phyloP scores from a whole-genome alignment of 2,113 vertebrate genomes.

The Callaeas wilsoni region DNA sequence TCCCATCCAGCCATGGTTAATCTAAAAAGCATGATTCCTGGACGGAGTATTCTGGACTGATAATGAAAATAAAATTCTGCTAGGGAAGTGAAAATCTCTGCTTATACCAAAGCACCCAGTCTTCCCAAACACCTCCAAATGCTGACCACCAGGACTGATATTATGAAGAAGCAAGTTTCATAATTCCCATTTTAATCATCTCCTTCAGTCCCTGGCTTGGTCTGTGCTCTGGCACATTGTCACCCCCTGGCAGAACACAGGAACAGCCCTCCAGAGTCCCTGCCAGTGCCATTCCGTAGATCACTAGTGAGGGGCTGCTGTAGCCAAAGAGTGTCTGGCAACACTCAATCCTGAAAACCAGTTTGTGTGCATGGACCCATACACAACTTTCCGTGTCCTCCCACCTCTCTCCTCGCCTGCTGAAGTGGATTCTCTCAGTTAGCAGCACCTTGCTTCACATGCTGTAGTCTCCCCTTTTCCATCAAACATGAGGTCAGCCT shows the following conservation, averaged over 20 bases:
- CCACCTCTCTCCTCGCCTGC: not conserved
- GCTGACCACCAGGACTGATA: not conserved
- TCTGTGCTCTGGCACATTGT: slow-evolving; percentile 7
- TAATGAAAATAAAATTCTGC: not conserved
- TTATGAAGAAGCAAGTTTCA: not conserved
- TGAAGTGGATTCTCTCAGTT: not conserved
- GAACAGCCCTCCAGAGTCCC: not conserved
- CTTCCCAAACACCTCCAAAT: not conserved
- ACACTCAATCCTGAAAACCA: not conserved
- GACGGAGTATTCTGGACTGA: not conserved
- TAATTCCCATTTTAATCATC: slow-evolving; percentile 1
- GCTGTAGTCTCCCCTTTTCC: not conserved
- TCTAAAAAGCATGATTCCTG: not conserved
- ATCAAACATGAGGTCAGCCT: not conserved
- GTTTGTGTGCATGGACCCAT: not conserved
- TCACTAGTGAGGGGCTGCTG: not conserved
- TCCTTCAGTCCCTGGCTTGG: not conserved
- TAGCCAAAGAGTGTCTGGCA: slow-evolving; percentile 31
- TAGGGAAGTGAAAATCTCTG: not conserved
- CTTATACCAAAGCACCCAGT: not conserved
- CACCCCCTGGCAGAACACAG: not conserved
- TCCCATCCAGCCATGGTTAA: not conserved
- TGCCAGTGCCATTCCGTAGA: not conserved
- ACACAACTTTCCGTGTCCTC: not conserved
- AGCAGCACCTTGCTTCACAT: not conserved